Evolutionary conservation across 2,797 vertebrate genomes (phyloP), one percentile per base, ranked within the genome.

Genomic region (Cuniculus paca): DNA sequence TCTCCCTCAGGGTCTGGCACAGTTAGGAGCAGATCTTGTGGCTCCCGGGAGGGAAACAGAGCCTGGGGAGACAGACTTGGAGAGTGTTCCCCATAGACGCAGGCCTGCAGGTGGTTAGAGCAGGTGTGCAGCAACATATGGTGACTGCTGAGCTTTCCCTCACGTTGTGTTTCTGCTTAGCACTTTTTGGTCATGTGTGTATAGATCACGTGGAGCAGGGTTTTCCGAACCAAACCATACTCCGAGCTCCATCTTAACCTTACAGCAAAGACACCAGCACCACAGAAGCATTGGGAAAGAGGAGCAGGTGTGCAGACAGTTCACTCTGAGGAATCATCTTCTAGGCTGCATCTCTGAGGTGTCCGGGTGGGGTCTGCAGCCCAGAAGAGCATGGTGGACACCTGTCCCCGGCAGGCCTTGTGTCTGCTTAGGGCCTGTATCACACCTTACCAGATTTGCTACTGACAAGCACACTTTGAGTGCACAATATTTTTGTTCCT

Each of bases 31-130:
- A 92, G 61, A 74, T 28, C 68, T 58, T 79, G 48, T 24, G n/a
- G 83, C 42, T 77, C 52, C 48, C 45, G 19, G 16, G 17, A 45
- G 72, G 52, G 68, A 86, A 52, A 28, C 70, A 79, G 90, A 84
- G 81, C 74, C 78, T 68, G 45, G 22, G 45, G 39, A 80, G 45
- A 42, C 50, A 68, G 77, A 31, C 68, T 88, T 39, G 9, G n/a
- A 91, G 70, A 75, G 45, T 77, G 92, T 94, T 95, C 85, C 74
- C 61, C 60, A 48, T 20, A 95, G 56, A 92, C 52, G 42, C 39
- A 58, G 61, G 31, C 28, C 87, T 75, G 68, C 83, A 91, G 86
- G 70, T 54, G 36, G 24, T 65, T 65, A 81, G 75, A 28, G 74
- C 54, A 95, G 48, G 34, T 60, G 4, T 26, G 72, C 74, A 6